Evolutionary conservation across 2,888 invertebrate genomes (phyloP).

Genomic region (Thera obeliscata): DNA sequence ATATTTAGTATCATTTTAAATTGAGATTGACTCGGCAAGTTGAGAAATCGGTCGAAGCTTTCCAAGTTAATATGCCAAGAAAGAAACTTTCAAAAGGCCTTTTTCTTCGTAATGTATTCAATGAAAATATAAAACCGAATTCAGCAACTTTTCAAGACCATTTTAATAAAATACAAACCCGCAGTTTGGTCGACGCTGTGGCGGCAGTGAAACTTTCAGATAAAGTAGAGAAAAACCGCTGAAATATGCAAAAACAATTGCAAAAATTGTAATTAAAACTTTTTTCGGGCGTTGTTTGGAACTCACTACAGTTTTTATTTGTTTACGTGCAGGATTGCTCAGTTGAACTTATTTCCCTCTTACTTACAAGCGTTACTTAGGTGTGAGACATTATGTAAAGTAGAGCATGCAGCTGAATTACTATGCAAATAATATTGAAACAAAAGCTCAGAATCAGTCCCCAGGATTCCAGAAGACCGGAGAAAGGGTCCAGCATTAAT

Average conservation of each 20-base stretch:
- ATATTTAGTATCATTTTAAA: not conserved
- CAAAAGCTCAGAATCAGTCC: not conserved
- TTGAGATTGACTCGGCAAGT: too few relatives aligned
- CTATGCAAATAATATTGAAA: too few relatives aligned
- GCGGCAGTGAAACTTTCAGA: not conserved
- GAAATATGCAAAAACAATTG: not conserved
- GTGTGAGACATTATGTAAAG: too few relatives aligned
- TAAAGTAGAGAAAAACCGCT: not conserved
- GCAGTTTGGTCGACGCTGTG: not conserved
- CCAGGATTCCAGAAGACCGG: constrained; percentile 28
- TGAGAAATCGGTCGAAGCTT: too few relatives aligned
- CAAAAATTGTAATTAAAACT: not conserved
- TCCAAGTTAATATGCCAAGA: too few relatives aligned
- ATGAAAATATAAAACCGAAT: not conserved
- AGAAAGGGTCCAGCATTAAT: constrained; percentile 36
- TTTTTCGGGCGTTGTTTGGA: not conserved
- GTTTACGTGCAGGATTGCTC: too few relatives aligned
- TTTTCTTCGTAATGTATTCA: not conserved
- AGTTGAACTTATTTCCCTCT: too few relatives aligned
- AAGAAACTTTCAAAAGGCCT: too few relatives aligned
- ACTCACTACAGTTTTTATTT: not conserved
- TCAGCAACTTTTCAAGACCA: not conserved
- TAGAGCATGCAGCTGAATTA: too few relatives aligned
- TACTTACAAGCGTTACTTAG: too few relatives aligned
- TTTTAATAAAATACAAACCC: not conserved